phyloP scores from a whole-genome alignment of 1,140 invertebrate species.

The Leptinotarsa defecta region DNA sequence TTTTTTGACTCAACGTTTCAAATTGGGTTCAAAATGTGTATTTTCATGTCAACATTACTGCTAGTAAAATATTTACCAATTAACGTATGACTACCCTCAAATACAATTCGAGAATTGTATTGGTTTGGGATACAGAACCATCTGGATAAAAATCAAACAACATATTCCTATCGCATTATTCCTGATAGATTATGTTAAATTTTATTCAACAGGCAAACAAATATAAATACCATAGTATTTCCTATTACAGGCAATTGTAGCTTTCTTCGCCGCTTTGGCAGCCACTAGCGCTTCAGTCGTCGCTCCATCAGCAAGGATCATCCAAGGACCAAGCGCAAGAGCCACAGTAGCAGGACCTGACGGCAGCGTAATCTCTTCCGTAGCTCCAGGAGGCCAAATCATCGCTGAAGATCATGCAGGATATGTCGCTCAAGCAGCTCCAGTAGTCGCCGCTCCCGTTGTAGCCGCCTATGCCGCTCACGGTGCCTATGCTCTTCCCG shows the following conservation, averaged over 20 bases:
- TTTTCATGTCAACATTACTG: no score
- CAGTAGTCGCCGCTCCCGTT: slow-evolving; percentile 28
- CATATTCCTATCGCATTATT: no score
- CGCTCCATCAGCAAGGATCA: slow-evolving; percentile 38
- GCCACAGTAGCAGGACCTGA: slow-evolving; percentile 44
- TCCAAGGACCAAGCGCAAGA: slow-evolving; percentile 46
- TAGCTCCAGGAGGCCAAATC: slow-evolving; percentile 42
- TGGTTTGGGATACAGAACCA: no score
- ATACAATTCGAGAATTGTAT: no score
- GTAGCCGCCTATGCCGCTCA: not conserved
- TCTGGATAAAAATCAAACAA: no score
- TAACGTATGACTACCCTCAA: no score
- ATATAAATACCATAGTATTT: not conserved
- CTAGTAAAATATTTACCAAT: no score
- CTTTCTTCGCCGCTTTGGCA: slow-evolving; percentile 32
- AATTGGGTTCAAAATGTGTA: no score
- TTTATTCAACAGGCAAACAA: no score
- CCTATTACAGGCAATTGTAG: slow-evolving; percentile 16
- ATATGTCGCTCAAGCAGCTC: slow-evolving; percentile 34
- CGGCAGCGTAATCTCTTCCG: slow-evolving; percentile 44
- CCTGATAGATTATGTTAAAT: no score
- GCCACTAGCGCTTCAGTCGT: slow-evolving; percentile 38
- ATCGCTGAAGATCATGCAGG: slow-evolving; percentile 38
- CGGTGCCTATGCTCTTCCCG: slow-evolving; percentile 17
- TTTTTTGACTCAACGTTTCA: no score